Evolutionary conservation across 2,888 invertebrate genomes (phyloP), one percentile per base, ranked within the genome.

Genomic region (Pristionchus mayeri): DNA sequence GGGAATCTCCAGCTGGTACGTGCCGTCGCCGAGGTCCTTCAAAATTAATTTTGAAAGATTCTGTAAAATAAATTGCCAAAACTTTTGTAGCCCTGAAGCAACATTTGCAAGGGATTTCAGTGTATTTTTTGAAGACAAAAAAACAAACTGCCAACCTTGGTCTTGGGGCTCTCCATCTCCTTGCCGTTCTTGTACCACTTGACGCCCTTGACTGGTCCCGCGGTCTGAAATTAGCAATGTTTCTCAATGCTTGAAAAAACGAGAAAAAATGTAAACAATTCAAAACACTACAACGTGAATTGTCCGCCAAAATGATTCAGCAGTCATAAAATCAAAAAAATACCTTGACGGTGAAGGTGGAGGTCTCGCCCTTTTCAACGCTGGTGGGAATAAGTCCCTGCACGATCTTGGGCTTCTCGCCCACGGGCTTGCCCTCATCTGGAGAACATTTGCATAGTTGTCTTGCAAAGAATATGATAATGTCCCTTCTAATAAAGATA

Each of bases 331-430:
- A 2, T 24, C 27, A 21, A 67, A 2, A 9, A 16, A 2, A 13
- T 0, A 96, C 95, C 91, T 96, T 88, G 24, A 91, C 90, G 50
- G 89, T 89, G 86, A 98, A 94, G 86, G 95, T 96, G 67, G 97
- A 94, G 0, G 96, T 96, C 85, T 96, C 95, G 0, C 97, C 97
- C 91, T 96, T 97, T 86, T 96, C 96, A 6, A 97, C 95, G 0
- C 93, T 93, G 85, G 91, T 91, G 92, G 93, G 93, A 57, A 95
- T 95, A 30, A 97, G 93, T 85, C 95, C 95, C 93, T 96, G 96
- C 71, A 95, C 95, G 91, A 97, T 88, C 84, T 89, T 86, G 18
- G 90, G 90, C 84, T 88, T 90, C 52, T 84, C 85, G 34, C 54
- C 79, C 16, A 44, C 85, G 3, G 24, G 7, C 40, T 71, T 44